A percentile compares a stretch with the other conserved stretches of the same genome.
Evolutionary conservation across 2,797 vertebrate species (phyloP).

Genomic region (Myotis planiceps): DNA sequence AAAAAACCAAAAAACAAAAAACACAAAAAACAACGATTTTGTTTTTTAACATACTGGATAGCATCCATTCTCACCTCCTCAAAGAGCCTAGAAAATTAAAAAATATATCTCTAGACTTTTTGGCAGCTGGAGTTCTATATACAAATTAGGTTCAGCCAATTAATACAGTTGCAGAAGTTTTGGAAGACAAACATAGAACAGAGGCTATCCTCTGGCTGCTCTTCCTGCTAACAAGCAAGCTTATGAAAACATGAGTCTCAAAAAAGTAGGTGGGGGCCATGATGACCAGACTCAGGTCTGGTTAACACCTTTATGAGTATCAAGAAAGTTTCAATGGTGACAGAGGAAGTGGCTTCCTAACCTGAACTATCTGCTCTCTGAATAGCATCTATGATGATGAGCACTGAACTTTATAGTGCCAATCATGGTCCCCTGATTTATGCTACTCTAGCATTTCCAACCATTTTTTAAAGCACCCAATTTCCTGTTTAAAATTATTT

Average conservation of each 20-base stretch:
- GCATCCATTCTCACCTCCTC: neutral
- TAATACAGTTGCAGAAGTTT: neutral
- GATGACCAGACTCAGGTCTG: neutral
- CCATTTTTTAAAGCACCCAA: neutral
- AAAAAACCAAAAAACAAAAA: neutral
- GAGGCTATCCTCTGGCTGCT: neutral
- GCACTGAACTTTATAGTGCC: neutral
- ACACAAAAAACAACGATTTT: neutral
- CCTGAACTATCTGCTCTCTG: neutral
- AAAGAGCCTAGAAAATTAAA: neutral
- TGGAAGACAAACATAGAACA: neutral
- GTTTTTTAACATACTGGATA: neutral
- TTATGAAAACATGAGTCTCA: neutral
- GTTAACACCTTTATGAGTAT: neutral
- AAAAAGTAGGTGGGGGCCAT: neutral
- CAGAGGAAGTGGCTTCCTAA: conserved; percentile 10
- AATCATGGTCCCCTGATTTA: neutral
- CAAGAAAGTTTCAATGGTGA: neutral
- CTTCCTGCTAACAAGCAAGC: conserved; percentile 2
- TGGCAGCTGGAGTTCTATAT: neutral
- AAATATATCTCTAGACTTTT: neutral
- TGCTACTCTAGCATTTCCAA: neutral
- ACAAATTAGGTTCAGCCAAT: neutral
- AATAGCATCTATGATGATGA: neutral
- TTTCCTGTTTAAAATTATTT: neutral